Evolutionary conservation across 2,797 vertebrate genomes (phyloP), one percentile per base, ranked within the genome.

Genomic region (Sebastes matsubarae): DNA sequence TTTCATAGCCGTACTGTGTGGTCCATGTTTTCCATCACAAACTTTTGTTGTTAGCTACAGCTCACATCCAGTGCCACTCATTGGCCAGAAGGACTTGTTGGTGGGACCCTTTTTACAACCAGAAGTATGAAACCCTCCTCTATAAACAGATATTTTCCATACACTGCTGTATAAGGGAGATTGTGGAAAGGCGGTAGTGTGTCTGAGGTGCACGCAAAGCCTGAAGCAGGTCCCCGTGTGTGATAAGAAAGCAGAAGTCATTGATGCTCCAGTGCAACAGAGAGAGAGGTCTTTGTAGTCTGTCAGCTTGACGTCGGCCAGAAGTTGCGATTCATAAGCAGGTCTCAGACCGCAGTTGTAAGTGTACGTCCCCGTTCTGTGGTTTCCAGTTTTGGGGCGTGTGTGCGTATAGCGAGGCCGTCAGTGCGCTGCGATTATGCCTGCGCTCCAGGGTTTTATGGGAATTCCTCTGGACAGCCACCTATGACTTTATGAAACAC

Each of bases 401-500:
- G 86, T 90, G 83, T 91, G 80, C 55, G 83, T 67, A 42, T 42
- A 91, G 81, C n/a, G 61, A 67, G 82, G 84, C 89, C 82, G 72
- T 91, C 89, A 82, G 89, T 87, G 67, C 34, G 16, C 87, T 78
- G 83, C 80, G 80, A 93, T 93, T 93, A 90, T 42, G 90, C 92
- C 84, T 86, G 75, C 82, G 87, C 89, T 86, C 80, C 76, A 80
- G 72, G 79, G 61, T 95, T 96, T 96, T 95, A 96, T 93, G 84
- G 89, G 95, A 93, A 95, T 96, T 96, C 95, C 94, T 95, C 88
- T 94, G 94, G 93, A 94, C 85, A 93, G 93, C 94, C 93, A 95
- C 93, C 94, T 95, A 94, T 94, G 89, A 94, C 91, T 96, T 97
- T 96, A 96, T 96, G 94, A 96, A 96, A 95, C 95, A 94, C 94